Conservation (phyloP, 2,113 vertebrate species). For the Lepus americanus region DNA sequence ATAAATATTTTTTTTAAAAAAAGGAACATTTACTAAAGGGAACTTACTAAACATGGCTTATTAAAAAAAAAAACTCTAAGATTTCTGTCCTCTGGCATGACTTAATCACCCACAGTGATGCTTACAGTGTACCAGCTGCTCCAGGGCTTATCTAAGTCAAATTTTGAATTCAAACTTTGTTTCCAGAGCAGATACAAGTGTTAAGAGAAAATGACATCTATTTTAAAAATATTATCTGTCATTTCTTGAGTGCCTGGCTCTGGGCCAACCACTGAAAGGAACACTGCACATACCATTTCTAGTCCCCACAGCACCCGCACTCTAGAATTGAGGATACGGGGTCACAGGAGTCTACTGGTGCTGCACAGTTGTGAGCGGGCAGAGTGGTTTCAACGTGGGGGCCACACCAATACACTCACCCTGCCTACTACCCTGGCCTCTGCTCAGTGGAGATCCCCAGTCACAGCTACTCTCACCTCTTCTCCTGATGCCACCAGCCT, state of each 20-base stretch:
- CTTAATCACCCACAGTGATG: neutral
- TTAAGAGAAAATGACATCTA: neutral
- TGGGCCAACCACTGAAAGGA: neutral
- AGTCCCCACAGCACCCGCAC: neutral
- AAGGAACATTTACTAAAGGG: no score
- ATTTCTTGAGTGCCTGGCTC: neutral
- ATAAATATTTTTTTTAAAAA: no score
- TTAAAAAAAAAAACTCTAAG: no score
- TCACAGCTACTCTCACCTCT: neutral
- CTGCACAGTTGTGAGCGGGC: neutral
- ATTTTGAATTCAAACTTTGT: constrained; percentile 13
- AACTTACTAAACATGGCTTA: no score
- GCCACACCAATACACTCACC: rapidly evolving
- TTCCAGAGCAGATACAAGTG: constrained; percentile 16
- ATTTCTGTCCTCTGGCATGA: neutral
- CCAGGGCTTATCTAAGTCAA: neutral
- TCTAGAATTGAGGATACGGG: neutral
- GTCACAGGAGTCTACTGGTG: neutral
- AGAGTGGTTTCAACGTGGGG: rapidly evolving
- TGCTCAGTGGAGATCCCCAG: neutral
- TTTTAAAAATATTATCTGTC: neutral
- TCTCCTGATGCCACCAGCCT: neutral
- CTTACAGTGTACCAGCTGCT: neutral
- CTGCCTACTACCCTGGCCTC: neutral
- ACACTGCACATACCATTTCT: neutral